Conservation (phyloP, 2,797 vertebrate species). For the Gymnothorax reevesii region DNA sequence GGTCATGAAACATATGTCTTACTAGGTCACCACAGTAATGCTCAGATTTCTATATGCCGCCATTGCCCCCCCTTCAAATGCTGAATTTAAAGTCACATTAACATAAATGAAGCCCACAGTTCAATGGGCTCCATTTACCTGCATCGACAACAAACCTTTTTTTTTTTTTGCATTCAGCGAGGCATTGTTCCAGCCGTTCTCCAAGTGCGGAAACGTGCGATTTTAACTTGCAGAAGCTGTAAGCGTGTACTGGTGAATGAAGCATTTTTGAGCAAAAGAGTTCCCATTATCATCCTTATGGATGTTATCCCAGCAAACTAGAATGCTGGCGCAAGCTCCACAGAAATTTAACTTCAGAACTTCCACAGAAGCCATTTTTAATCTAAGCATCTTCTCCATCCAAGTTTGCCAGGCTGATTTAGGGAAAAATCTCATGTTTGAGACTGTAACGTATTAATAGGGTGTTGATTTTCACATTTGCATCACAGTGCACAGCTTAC, state of each 20-base stretch:
- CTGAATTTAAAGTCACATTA: no score
- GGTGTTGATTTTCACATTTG: neutral
- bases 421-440: neutral
- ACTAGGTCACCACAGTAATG: slow-evolving; percentile 59
- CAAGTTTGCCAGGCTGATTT: neutral
- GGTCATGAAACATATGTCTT: slow-evolving; percentile 66
- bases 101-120: no score
- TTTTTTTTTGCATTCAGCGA: neutral
- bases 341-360: neutral
- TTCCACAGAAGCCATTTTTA: neutral
- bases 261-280: no score
- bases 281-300: no score
- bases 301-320: no score
- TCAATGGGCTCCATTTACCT: no score
- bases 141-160: neutral
- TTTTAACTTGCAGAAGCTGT: neutral
- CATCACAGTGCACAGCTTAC: neutral
- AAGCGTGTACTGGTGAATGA: no score
- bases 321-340: no score
- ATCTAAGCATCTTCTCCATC: neutral
- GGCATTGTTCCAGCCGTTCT: neutral
- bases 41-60: slow-evolving; percentile 41
- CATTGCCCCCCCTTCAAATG: no score
- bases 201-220: neutral
- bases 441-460: neutral